Percentiles rank a stretch among this genome's conserved stretches.
These are phyloP conservation scores for Lagorchestes hirsutus DNA, from an alignment of 2,797 vertebrate species.

Conservation along the genomic window DNA sequence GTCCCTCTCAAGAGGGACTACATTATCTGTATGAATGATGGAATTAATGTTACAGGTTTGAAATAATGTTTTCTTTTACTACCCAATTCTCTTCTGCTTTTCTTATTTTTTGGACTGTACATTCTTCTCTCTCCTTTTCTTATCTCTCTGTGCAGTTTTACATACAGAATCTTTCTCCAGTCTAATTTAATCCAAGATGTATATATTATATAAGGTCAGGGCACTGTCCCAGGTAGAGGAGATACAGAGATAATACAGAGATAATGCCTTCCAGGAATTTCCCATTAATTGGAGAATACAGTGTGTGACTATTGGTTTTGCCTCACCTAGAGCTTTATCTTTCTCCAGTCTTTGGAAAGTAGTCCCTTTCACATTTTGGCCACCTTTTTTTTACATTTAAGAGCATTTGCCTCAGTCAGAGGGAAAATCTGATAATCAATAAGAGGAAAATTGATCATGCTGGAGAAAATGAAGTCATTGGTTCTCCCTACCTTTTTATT, in stretches of 20 bases:
- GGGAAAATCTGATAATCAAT: not conserved
- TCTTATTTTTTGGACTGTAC: not conserved
- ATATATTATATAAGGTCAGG: not conserved
- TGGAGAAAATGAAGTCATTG: not conserved
- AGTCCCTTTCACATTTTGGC: constrained; percentile 4
- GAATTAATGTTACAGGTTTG: constrained; percentile 27
- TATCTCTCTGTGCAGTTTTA: not conserved
- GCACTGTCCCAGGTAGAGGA: not conserved
- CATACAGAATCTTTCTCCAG: not conserved
- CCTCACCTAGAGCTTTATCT: not conserved
- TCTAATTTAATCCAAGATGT: not conserved
- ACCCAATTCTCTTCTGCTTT: not conserved
- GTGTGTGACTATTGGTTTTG: not conserved
- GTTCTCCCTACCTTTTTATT: not conserved
- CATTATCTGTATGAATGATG: constrained; percentile 29
- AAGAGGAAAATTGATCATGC: not conserved
- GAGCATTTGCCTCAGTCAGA: not conserved
- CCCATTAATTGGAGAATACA: constrained; percentile 1
- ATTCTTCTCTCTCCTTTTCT: not conserved
- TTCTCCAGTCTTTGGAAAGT: constrained; percentile 27
- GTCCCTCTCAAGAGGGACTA: constrained; percentile 18
- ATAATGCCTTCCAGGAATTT: not conserved
- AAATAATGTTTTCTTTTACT: constrained; percentile 39
- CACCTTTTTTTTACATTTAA: constrained; percentile 27
- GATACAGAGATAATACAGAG: not conserved